Base-by-base conservation (phyloP, 2,113 vertebrate species). In the Mustela lutreola region DNA sequence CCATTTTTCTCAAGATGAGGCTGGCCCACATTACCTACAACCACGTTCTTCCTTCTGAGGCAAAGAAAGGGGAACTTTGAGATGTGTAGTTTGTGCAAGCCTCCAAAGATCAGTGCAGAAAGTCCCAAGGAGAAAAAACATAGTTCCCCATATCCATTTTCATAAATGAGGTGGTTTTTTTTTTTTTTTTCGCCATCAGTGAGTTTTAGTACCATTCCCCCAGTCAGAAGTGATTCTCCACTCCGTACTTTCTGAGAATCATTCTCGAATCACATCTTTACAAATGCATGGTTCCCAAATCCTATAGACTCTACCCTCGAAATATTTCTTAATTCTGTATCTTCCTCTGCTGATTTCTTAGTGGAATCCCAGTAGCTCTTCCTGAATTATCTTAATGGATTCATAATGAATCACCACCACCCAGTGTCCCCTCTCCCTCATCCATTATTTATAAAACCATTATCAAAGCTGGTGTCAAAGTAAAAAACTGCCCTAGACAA, bases 391-490 rank as follows among this genome's bases (percentile, higher is more conserved):
- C 28, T 3, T 15, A 56, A 86, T 48, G 63, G 48, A 45, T 82
- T 95, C 33, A 62, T 62, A 86, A 58, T 85, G 62, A 81, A 60
- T 83, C 22, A 56, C 21, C 14, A 39, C 19, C 0, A 53, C 4
- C 39, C n/a, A 14, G 4, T 6, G 10, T 3, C 14, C 18, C 5
- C 3, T 67, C 14, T 22, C 33, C 18, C 0, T 91, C 53, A 75
- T 3, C 48, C 16, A 71, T 70, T 16, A 79, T 8, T 50, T 56
- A 1, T 79, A 88, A 89, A 89, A 63, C 1, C 10, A 8, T 50
- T 89, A 53, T 85, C 50, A 16, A 85, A 70, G 70, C 4, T 67
- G n/a, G 11, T 85, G n/a, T 97, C 79, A 88, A 89, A 33, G 7
- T 91, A 21, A 90, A 89, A 81, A 4, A 33, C 50, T 63, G 1